Base-by-base conservation (phyloP, 2,113 vertebrate species). In the Corythornis cristatus region DNA sequence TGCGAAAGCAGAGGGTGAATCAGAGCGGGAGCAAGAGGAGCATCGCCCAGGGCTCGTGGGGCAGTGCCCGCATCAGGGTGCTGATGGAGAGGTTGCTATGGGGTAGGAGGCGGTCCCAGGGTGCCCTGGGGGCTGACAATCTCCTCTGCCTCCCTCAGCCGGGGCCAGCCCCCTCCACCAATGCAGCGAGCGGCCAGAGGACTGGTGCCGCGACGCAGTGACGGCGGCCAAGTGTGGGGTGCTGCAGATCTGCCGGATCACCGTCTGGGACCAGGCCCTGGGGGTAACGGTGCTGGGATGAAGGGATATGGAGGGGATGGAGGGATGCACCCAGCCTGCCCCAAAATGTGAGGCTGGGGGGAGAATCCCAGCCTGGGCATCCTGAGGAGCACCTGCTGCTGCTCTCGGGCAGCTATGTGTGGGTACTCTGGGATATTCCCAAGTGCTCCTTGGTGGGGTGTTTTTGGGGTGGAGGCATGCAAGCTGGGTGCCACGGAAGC, bases 181-280 rank as follows among this genome's bases (percentile, higher is more conserved):
- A 80, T 99, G 99, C 48, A 95, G 96, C 5, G 96, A 97, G 45
- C 98, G 97, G 61, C 98, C 99, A 2, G 96, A 96, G n/a, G 98
- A 98, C 92, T 99, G 99, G 98, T 99, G 99, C 90, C 98, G 98
- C 9, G 98, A 99, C 5, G 88, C 98, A 67, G 98, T 93, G 88
- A 98, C 98, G 0, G 99, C 99, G 0, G 97, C 98, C 4, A 96
- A 98, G 57, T 99, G 99, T 2, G 98, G 98, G 23, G 98, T 97
- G 0, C 96, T 99, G 71, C 77, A 97, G 76, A 98, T 99, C 86
- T 99, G 99, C 93, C 98, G 90, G 89, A 97, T 99, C 94, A 98
- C 96, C 0, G 97, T 98, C 31, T 99, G 99, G 99, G 98, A 96
- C 97, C 98, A 98, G 79, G 97, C 98, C 1, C 96, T 98, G 3